phyloP scores from a whole-genome alignment of 2,797 vertebrate species.

The Scleropages formosus region DNA sequence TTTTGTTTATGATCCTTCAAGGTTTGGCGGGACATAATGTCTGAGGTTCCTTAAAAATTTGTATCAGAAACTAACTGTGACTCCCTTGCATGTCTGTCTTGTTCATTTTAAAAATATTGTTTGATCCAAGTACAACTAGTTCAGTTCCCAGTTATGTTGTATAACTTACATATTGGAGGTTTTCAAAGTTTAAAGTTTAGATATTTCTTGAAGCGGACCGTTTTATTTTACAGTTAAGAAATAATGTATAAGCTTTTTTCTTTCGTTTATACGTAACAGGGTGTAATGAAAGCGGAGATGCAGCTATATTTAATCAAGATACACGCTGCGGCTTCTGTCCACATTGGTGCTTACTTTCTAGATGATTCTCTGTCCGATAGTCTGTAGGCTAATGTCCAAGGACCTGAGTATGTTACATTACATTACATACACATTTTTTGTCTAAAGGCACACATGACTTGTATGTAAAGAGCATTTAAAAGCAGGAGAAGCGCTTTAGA shows the following conservation, averaged over 20 bases:
- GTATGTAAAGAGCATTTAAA: no score
- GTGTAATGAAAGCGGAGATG: not conserved
- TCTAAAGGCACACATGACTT: no score
- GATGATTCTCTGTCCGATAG: no score
- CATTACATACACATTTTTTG: no score
- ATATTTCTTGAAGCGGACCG: no score
- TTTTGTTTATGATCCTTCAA: not conserved
- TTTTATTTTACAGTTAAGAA: no score
- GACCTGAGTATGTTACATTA: no score
- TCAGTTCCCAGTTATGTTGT: slow-evolving; percentile 1
- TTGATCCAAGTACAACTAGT: not conserved
- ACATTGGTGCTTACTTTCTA: not conserved
- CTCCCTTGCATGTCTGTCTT: not conserved
- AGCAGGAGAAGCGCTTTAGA: no score
- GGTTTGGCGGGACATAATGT: not conserved
- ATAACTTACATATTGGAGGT: not conserved
- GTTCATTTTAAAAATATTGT: slow-evolving; percentile 6
- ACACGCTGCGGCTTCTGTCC: not conserved
- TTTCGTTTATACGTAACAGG: not conserved
- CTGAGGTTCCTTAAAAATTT: not conserved
- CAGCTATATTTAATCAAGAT: not conserved
- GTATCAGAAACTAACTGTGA: not conserved
- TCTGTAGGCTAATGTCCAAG: no score
- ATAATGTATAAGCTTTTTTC: not conserved
- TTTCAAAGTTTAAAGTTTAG: no score